phyloP scores from a whole-genome alignment of 1,140 invertebrate species.

The Procambarus virginalis region DNA sequence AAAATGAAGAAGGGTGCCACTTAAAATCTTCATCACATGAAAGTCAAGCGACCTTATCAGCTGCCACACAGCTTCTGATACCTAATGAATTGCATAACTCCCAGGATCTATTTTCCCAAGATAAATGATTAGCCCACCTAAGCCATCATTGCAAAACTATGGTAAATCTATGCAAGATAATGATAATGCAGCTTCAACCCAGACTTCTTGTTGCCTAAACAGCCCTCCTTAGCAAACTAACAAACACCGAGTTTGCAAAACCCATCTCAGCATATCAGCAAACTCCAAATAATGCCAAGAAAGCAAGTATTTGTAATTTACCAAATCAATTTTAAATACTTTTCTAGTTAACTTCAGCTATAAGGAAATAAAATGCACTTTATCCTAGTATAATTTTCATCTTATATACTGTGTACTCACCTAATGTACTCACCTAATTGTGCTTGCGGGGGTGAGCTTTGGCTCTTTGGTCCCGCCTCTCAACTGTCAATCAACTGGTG shows the following conservation, averaged over 20 bases:
- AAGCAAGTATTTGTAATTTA: neutral
- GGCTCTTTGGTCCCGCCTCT: too few species aligned
- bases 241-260: neutral
- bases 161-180: neutral
- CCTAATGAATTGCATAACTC: neutral
- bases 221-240: neutral
- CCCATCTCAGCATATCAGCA: too few species aligned
- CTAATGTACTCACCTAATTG: too few species aligned
- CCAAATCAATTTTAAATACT: neutral
- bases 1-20: neutral
- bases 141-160: neutral
- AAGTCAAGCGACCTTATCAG: neutral
- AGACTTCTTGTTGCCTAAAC: neutral
- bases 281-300: too few species aligned
- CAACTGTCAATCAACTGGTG: too few species aligned
- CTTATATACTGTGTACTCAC: too few species aligned
- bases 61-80: neutral
- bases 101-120: neutral
- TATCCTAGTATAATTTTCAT: too few species aligned
- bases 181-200: neutral
- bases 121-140: neutral
- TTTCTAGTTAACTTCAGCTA: neutral
- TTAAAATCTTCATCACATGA: neutral
- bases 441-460: too few species aligned
- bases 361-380: too few species aligned